These are phyloP conservation scores for Myopa testacea DNA, from an alignment of 2,888 invertebrate species.

Conservation along the genomic window DNA sequence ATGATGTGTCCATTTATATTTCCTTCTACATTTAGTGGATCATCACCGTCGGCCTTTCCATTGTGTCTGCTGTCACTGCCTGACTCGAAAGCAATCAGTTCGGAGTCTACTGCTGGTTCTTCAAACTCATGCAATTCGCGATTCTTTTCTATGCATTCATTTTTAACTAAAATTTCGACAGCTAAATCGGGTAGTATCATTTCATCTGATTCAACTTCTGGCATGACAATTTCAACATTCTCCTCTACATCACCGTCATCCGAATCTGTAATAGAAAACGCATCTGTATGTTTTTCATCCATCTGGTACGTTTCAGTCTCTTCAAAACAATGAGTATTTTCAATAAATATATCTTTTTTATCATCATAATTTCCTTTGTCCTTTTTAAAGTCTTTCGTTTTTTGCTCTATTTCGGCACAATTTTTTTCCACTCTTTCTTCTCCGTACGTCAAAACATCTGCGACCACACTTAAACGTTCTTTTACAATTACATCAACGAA, in stretches of 20 bases:
- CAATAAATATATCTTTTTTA: neutral
- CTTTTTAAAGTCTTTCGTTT: neutral
- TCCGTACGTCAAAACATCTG: neutral
- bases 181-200: conserved; percentile 47
- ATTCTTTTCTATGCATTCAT: conserved; percentile 26
- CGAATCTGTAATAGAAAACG: conserved; percentile 38
- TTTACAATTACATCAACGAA: neutral
- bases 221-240: conserved; percentile 48
- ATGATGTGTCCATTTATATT: neutral
- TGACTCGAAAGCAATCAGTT: conserved; percentile 8
- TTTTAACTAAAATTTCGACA: neutral
- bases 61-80: neutral
- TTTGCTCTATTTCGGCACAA: neutral
- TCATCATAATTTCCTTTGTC: neutral
- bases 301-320: neutral
- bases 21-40: conserved; percentile 35
- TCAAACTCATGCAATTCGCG: conserved; percentile 35
- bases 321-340: neutral
- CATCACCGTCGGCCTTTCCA: neutral
- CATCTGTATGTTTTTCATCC: neutral
- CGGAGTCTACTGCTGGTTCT: conserved; percentile 13
- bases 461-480: neutral
- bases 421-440: neutral
- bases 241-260: conserved; percentile 43
- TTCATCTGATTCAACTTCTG: conserved; percentile 46